Conservation (phyloP, 2,113 vertebrate genomes). For the Mungos mungo region DNA sequence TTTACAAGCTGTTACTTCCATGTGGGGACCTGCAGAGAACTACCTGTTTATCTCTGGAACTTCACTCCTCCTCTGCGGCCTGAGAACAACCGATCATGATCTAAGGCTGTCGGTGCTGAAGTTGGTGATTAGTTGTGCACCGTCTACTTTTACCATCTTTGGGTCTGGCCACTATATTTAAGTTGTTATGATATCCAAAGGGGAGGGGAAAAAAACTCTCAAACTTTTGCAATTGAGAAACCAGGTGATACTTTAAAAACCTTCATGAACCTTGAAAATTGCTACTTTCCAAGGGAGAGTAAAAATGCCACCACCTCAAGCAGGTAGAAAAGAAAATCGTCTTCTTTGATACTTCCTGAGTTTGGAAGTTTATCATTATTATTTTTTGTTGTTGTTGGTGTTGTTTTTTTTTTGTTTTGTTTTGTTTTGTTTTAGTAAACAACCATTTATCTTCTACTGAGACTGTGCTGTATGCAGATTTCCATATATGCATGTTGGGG, state of each 20-base stretch:
- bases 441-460: not conserved
- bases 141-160: not conserved
- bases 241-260: constrained; percentile 36
- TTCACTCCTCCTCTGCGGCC: constrained; percentile 63
- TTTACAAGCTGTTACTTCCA: not conserved
- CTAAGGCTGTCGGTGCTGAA: constrained; percentile 60
- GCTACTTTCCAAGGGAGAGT: not conserved
- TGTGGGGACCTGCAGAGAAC: constrained; percentile 53
- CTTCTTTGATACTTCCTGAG: not conserved
- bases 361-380: not conserved
- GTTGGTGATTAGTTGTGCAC: not conserved
- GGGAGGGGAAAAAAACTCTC: not conserved
- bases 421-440: not conserved
- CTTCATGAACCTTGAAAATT: constrained; percentile 22
- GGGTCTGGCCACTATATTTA: not conserved
- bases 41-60: constrained; percentile 56
- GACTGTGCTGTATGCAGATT: not conserved
- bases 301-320: not conserved
- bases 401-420: not conserved
- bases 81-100: constrained; percentile 65
- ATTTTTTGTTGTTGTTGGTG: not conserved
- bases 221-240: not conserved
- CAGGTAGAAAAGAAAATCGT: not conserved
- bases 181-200: not conserved
- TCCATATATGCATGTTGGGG: not conserved